Evolutionary conservation across 2,797 vertebrate genomes (phyloP).

Genomic region (Lophius americanus): DNA sequence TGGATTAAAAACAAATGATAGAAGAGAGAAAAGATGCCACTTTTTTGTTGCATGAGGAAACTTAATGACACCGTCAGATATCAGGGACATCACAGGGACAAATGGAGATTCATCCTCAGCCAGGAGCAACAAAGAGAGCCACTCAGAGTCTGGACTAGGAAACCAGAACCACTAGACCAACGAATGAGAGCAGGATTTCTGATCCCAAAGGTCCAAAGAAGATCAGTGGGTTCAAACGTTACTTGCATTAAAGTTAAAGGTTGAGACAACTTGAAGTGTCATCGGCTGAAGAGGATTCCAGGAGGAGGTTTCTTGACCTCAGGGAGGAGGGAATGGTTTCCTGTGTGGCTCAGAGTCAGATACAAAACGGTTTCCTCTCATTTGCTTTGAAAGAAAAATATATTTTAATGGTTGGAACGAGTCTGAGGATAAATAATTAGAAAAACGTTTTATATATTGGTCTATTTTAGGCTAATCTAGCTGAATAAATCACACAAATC

Average conservation of each 20-base stretch:
- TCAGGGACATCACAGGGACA: constrained; percentile 54
- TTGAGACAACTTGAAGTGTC: background rate
- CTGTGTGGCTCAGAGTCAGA: background rate
- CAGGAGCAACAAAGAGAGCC: constrained; percentile 32
- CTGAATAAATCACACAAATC: constrained; percentile 8
- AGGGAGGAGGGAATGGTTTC: constrained; percentile 11
- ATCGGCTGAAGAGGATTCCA: background rate
- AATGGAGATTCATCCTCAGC: constrained; percentile 17
- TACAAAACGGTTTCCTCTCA: constrained; percentile 14
- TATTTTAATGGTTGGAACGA: constrained; percentile 16
- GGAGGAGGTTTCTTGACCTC: background rate
- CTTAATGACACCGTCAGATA: constrained; percentile 66
- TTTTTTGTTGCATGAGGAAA: constrained; percentile 58
- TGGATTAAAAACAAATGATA: constrained; percentile 51
- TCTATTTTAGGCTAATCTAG: constrained; percentile 1
- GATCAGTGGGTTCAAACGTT: background rate
- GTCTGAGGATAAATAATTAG: background rate
- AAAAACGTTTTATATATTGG: too few species aligned
- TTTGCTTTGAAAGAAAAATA: constrained; percentile 28
- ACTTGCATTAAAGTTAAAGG: constrained; percentile 5
- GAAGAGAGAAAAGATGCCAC: constrained; percentile 64
- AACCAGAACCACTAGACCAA: constrained; percentile 2
- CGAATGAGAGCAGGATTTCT: background rate
- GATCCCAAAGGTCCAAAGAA: background rate
- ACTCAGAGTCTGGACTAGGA: background rate